These are phyloP conservation scores for Cryptotermes secundus DNA, from an alignment of 1,140 invertebrate species.

Conservation along the genomic window DNA sequence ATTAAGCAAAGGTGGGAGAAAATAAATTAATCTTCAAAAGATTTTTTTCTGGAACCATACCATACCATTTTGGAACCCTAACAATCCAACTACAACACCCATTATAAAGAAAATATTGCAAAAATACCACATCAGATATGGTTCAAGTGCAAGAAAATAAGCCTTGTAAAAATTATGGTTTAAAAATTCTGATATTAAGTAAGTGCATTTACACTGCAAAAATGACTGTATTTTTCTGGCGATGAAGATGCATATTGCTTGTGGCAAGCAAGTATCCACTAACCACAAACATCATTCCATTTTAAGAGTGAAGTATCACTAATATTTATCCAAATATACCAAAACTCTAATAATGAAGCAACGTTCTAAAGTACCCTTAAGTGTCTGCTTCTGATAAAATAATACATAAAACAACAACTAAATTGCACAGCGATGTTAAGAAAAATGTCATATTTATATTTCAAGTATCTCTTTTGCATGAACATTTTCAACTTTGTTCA, in stretches of 20 bases:
- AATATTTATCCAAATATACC: slow-evolving; percentile 4
- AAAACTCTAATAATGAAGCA: slow-evolving; percentile 1
- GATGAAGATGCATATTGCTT: not conserved
- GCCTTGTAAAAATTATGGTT: not conserved
- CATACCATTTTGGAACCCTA: not conserved
- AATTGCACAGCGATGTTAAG: not conserved
- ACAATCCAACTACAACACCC: not conserved
- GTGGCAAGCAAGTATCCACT: not conserved
- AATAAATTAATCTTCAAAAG: slow-evolving; percentile 20
- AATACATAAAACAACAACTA: slow-evolving; percentile 11
- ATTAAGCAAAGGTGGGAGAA: not conserved
- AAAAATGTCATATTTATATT: not conserved
- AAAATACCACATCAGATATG: not conserved
- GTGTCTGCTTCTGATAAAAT: not conserved
- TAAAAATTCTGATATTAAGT: not conserved
- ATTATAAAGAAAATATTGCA: not conserved
- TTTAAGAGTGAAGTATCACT: not conserved
- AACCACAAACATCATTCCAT: not conserved
- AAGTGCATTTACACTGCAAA: not conserved
- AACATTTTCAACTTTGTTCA: not conserved
- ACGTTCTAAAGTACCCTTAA: not conserved
- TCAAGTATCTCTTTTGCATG: not conserved
- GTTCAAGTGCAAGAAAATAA: not conserved
- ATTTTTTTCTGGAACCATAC: not conserved
- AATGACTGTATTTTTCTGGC: not conserved